A percentile compares a stretch with the other conserved stretches of the same genome.
These are phyloP conservation scores for Cryptus viduatorius DNA, from an alignment of 2,888 invertebrate species.

Conservation along the genomic window DNA sequence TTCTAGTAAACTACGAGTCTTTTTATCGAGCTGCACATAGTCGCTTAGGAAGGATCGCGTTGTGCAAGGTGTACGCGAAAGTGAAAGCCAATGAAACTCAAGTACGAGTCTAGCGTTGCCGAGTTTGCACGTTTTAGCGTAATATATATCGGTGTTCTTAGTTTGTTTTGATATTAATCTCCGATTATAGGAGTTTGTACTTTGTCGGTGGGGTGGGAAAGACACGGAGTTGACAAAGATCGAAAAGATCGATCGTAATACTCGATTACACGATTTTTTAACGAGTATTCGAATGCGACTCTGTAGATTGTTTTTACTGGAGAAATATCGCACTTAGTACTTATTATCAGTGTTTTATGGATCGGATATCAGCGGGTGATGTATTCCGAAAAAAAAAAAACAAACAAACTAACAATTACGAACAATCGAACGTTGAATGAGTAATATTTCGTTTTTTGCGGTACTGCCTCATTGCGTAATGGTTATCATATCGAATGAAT, in stretches of 20 bases:
- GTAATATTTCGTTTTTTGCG: too few species aligned
- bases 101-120: constrained; percentile 56
- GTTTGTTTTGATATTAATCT: constrained; percentile 22
- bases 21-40: constrained; percentile 53
- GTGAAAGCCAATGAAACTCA: constrained; percentile 67
- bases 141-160: constrained; percentile 32
- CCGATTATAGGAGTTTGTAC: background rate
- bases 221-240: background rate
- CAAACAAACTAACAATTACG: too few species aligned
- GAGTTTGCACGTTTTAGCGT: constrained; percentile 55
- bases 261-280: background rate
- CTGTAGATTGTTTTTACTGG: background rate
- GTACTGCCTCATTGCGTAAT: too few species aligned
- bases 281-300: background rate
- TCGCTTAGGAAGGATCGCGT: constrained; percentile 62
- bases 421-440: too few species aligned
- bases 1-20: background rate
- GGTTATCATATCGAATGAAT: too few species aligned
- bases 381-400: too few species aligned
- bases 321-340: background rate
- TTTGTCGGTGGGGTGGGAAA: background rate
- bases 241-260: background rate
- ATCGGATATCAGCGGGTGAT: too few species aligned
- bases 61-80: constrained; percentile 71
- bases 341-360: background rate